These are phyloP conservation scores for Camponotus fellah DNA, from an alignment of 2,888 invertebrate genomes.

Conservation along the genomic window DNA sequence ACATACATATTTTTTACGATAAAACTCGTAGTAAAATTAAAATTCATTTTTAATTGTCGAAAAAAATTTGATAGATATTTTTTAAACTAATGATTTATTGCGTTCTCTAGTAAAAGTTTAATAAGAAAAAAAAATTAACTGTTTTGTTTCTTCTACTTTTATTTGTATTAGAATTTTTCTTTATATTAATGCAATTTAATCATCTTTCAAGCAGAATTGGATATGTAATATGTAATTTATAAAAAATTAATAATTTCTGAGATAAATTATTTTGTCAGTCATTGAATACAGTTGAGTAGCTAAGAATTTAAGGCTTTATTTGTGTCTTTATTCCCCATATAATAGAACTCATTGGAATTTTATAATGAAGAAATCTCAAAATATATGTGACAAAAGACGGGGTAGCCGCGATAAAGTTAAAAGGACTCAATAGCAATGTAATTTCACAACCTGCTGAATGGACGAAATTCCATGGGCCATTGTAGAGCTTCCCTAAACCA, in stretches of 20 bases:
- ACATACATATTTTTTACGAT: background rate
- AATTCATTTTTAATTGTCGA: background rate
- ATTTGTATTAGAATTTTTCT: too few relatives aligned
- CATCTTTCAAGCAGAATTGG: too few relatives aligned
- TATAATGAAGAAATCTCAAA: slow-evolving; percentile 7
- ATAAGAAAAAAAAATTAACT: background rate
- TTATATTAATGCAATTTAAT: too few relatives aligned
- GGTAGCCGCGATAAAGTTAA: slow-evolving; percentile 44
- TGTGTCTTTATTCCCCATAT: background rate
- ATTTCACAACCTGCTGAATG: slow-evolving; percentile 52
- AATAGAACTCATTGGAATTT: background rate
- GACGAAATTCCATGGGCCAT: slow-evolving; percentile 24
- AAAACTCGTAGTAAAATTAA: slow-evolving; percentile 14
- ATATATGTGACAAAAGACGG: background rate
- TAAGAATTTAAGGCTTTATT: background rate
- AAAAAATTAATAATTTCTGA: background rate
- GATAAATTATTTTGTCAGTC: slow-evolving; percentile 15
- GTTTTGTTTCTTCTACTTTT: too few relatives aligned
- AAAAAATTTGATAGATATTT: background rate
- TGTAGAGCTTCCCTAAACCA: slow-evolving; percentile 46
- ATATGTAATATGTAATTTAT: background rate
- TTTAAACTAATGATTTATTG: background rate
- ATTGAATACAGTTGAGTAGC: background rate
- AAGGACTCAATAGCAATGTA: slow-evolving; percentile 59
- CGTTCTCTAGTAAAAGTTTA: background rate